These are phyloP conservation scores for Oenanthe oenanthe DNA, from an alignment of 2,113 vertebrate species.

Conservation along the genomic window DNA sequence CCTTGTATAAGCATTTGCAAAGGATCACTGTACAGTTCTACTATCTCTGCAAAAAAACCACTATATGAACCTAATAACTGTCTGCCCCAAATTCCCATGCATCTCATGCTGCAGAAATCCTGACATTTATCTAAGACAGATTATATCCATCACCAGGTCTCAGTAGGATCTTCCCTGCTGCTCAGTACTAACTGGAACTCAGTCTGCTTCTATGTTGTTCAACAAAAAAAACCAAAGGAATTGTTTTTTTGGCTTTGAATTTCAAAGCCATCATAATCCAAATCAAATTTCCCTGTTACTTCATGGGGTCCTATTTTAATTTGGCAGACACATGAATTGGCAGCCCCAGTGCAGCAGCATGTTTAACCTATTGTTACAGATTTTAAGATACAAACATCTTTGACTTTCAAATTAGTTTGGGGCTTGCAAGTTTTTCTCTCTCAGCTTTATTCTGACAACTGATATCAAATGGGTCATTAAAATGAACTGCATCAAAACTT, in stretches of 20 bases:
- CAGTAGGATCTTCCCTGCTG: neutral
- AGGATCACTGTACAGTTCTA: neutral
- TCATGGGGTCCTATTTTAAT: constrained; percentile 47
- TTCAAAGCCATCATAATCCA: constrained; percentile 36
- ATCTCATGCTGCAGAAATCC: neutral
- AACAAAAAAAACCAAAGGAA: neutral
- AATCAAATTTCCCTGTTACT: constrained; percentile 36
- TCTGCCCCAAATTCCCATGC: neutral
- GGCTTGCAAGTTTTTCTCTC: neutral
- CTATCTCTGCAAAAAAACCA: neutral
- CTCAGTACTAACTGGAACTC: neutral
- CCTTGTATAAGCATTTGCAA: neutral
- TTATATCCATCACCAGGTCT: neutral
- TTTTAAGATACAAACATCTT: constrained; percentile 44
- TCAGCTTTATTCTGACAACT: constrained; percentile 8
- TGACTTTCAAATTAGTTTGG: constrained; percentile 54
- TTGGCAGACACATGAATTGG: constrained; percentile 42
- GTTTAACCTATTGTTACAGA: constrained; percentile 52
- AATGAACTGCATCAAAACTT: neutral
- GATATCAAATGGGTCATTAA: neutral
- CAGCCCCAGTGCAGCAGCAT: neutral
- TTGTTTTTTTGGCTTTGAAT: neutral
- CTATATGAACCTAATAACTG: neutral
- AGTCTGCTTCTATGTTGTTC: neutral
- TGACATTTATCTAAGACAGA: neutral